phyloP scores from a whole-genome alignment of 1,140 invertebrate genomes.

The Pogonomyrmex californicus region DNA sequence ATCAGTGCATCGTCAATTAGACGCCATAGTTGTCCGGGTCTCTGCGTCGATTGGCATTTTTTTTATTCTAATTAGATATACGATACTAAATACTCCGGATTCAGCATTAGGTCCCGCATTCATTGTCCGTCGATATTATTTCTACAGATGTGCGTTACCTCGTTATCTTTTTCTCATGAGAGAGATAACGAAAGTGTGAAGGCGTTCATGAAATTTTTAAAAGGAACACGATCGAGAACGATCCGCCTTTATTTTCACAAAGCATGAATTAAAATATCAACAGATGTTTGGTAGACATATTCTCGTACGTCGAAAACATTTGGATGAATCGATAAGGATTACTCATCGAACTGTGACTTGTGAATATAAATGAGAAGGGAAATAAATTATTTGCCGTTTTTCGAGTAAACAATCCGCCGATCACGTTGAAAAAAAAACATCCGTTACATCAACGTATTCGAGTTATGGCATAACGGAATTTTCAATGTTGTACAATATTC shows the following conservation, averaged over 20 bases:
- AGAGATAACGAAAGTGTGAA: not conserved
- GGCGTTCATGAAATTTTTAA: not conserved
- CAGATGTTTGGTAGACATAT: not conserved
- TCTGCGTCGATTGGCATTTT: not conserved
- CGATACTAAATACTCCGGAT: not conserved
- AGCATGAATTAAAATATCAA: constrained; percentile 17
- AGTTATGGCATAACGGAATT: not conserved
- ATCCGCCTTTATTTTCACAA: not conserved
- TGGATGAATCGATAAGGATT: not conserved
- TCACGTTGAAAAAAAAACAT: not conserved
- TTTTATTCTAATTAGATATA: not conserved
- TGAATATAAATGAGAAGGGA: not conserved
- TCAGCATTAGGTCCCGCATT: not conserved
- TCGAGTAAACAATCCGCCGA: not conserved
- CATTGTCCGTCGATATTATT: not conserved
- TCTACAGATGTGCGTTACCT: not conserved
- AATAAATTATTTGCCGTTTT: not conserved
- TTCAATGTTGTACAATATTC: not conserved
- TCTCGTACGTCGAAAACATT: not conserved
- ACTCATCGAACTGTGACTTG: not conserved
- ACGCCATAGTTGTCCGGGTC: not conserved
- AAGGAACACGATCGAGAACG: not conserved
- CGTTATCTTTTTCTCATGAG: not conserved
- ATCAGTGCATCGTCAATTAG: not conserved
- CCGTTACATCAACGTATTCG: not conserved